Base-by-base conservation (phyloP, 2,888 invertebrate genomes). In the Phortica okadai region DNA sequence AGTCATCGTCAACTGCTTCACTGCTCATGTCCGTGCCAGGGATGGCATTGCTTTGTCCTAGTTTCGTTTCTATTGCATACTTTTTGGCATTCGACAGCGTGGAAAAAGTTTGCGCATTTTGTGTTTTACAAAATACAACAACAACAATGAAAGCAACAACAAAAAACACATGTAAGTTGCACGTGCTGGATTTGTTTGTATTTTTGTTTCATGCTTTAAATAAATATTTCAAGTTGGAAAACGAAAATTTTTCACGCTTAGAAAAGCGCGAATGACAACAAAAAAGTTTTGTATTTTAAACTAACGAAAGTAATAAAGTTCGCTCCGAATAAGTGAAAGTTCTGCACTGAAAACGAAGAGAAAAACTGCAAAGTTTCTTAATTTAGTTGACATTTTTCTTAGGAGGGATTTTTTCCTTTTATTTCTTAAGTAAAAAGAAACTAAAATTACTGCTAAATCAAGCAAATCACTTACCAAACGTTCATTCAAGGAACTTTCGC, bases 241-340 rank as follows among this genome's bases (percentile, higher is more conserved):
- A 67, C n/a, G 16, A 50, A 67, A 44, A 44, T 67, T 67, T 33
- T 67, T 67, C 42, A 67, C 67, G 67, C 67, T 67, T 67, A 67
- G 67, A 67, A 67, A 67, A 44, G n/a, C 67, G 59, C 21, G 59
- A 59, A n/a, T 59, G 59, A 59, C n/a, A 59, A 16, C 59, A 14
- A 67, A 16, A 16, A 50, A 50, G 50, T 50, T 50, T 50, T 6
- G 50, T 50, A 50, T 50, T 50, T 50, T 50, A 50, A 50, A 50
- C 50, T 11, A 50, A 14, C 50, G 14, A 14, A 50, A 33, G 33
- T 33, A 33, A 33, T 33, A 33, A 33, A 50, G 50, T 50, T 50
- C 50, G 50, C 50, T 11, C 10, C 3, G 50, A 3, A 50, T 50
- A 14, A 50, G 50, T 50, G 50, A 50, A 50, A 50, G 50, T 50